A percentile compares a stretch with the other conserved stretches of the same genome.
These are phyloP conservation scores for Zaprionus ghesquierei DNA, from an alignment of 1,140 invertebrate genomes.

Conservation along the genomic window DNA sequence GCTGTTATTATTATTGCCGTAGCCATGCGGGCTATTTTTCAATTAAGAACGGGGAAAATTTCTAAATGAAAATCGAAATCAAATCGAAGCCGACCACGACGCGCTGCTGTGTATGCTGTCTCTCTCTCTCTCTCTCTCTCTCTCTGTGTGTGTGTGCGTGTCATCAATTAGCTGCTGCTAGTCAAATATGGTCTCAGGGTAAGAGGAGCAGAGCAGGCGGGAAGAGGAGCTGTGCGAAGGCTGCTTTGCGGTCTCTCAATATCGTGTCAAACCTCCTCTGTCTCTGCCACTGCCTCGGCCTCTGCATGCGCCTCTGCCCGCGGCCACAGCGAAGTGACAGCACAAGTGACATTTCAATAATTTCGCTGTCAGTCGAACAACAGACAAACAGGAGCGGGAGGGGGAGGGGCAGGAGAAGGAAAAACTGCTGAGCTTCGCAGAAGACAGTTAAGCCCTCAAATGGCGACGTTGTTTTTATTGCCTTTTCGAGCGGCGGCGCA, in stretches of 20 bases:
- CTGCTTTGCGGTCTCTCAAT: background rate
- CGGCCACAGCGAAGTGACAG: background rate
- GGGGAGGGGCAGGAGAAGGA: background rate
- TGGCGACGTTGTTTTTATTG: background rate
- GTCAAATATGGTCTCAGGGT: background rate
- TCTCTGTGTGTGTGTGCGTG: background rate
- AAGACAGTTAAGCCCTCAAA: slow-evolving; percentile 4
- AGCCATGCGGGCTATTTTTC: slow-evolving; percentile 8
- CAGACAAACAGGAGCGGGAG: background rate
- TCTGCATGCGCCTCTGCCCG: background rate
- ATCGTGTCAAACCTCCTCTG: background rate
- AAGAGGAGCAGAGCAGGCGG: background rate
- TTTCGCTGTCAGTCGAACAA: background rate
- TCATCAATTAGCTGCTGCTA: background rate
- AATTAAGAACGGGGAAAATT: slow-evolving; percentile 38
- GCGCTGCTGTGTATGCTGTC: background rate
- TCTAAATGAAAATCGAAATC: slow-evolving; percentile 1
- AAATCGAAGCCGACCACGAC: slow-evolving; percentile 46
- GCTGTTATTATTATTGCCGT: background rate
- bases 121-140: background rate
- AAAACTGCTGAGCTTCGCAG: slow-evolving; percentile 6
- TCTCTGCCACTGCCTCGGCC: background rate
- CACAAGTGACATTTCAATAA: background rate
- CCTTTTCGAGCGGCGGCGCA: background rate
- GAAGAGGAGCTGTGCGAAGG: background rate